Evolutionary conservation across 2,113 vertebrate species (phyloP).

Genomic region (Nothocercus nigrocapillus): DNA sequence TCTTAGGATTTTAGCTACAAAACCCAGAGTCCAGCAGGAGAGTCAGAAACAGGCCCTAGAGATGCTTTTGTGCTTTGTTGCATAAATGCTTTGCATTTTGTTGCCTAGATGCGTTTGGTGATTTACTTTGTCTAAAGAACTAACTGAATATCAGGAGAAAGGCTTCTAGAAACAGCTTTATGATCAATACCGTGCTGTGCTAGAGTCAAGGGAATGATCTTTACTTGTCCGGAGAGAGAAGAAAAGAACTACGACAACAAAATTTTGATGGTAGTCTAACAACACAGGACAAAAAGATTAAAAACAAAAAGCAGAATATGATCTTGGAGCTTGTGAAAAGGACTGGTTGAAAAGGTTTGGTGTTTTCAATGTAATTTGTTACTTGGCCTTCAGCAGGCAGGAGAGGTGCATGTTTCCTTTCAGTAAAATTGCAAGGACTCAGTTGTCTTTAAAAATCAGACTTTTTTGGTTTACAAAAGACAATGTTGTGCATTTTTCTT

Average conservation of each 20-base stretch:
- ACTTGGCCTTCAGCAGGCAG: not conserved
- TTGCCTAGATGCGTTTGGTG: not conserved
- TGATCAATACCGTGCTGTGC: not conserved
- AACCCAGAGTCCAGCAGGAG: not conserved
- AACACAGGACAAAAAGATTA: not conserved
- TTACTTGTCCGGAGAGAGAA: not conserved
- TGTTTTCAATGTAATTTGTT: not conserved
- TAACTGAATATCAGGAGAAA: not conserved
- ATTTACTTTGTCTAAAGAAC: not conserved
- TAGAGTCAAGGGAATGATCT: not conserved
- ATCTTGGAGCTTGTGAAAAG: not conserved
- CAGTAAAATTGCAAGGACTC: not conserved
- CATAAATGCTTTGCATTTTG: not conserved
- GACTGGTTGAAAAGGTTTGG: not conserved
- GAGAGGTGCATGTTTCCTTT: not conserved
- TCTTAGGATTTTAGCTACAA: not conserved
- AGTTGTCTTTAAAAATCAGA: not conserved
- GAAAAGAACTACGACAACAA: not conserved
- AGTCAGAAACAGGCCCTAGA: not conserved
- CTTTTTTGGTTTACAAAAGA: not conserved
- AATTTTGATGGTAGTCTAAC: not conserved
- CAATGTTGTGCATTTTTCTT: not conserved
- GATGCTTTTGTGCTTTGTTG: not conserved
- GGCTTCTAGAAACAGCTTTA: not conserved
- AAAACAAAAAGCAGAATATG: not conserved